Conservation (phyloP, 2,888 invertebrate genomes). For the Helicoverpa assulta region DNA sequence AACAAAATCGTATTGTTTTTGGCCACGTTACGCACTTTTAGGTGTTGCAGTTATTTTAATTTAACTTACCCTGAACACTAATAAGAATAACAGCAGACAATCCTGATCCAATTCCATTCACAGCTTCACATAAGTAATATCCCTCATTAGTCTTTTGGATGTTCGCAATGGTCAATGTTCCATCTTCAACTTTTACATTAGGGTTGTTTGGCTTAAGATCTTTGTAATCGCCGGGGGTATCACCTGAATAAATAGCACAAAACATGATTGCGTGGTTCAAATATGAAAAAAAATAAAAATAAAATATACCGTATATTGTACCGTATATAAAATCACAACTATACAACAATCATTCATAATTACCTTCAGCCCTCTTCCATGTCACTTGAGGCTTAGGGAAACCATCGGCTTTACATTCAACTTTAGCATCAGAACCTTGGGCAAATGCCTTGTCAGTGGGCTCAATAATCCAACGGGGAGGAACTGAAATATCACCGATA, state of each 20-base stretch:
- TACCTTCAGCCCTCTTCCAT: conserved; percentile 99
- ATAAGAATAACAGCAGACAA: conserved; percentile 98
- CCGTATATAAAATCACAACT: neutral
- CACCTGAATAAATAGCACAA: conserved; percentile 89
- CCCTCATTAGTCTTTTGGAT: conserved; percentile 98
- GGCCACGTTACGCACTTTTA: neutral
- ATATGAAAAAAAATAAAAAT: no score
- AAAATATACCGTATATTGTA: no score
- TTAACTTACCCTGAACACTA: conserved; percentile 95
- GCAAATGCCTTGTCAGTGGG: conserved; percentile 98
- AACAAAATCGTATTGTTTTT: conserved; percentile 47
- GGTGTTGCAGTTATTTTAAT: neutral
- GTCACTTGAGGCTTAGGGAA: conserved; percentile 98
- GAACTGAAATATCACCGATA: conserved; percentile 92
- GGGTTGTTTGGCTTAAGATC: conserved; percentile 97
- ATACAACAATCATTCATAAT: conserved; percentile 50
- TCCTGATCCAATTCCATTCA: conserved; percentile 98
- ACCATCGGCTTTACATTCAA: conserved; percentile 98
- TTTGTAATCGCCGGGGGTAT: conserved; percentile 97
- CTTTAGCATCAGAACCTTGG: conserved; percentile 97
- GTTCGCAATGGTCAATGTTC: conserved; percentile 96
- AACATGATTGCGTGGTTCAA: neutral
- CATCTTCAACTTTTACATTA: conserved; percentile 98
- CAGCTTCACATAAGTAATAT: conserved; percentile 98
- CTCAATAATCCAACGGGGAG: conserved; percentile 98